These are phyloP conservation scores for Ectobius pallidus DNA, from an alignment of 2,888 invertebrate species.

Conservation along the genomic window DNA sequence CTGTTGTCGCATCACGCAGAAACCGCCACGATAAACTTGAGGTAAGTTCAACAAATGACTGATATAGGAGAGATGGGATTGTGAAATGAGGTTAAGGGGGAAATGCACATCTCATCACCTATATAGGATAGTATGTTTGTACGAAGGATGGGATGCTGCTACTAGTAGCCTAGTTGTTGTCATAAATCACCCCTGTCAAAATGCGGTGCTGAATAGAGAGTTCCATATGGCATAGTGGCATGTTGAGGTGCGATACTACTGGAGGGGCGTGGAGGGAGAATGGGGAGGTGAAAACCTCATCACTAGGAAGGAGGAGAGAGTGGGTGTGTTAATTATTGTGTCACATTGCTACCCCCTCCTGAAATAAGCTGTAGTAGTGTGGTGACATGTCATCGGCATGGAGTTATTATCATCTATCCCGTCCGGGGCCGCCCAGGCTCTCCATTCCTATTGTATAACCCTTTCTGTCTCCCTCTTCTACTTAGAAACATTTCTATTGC, in stretches of 20 bases:
- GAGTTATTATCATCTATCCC: neutral
- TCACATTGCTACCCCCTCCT: constrained; percentile 9
- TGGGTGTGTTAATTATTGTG: constrained; percentile 19
- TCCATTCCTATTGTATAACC: neutral
- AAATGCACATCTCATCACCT: constrained; percentile 10
- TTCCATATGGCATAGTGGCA: constrained; percentile 13
- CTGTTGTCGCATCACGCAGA: too few species aligned
- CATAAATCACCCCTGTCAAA: constrained; percentile 23
- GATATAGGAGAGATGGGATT: too few species aligned
- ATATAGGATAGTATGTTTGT: constrained; percentile 8
- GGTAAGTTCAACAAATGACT: constrained; percentile 7
- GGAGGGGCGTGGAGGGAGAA: neutral
- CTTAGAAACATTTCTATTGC: too few species aligned
- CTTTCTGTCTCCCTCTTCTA: neutral
- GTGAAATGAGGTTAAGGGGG: neutral
- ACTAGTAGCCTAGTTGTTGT: neutral
- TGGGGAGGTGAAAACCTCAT: neutral
- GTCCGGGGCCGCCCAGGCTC: constrained; percentile 6
- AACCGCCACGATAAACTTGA: neutral
- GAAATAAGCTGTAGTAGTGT: constrained; percentile 21
- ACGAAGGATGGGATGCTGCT: neutral
- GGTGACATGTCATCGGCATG: constrained; percentile 9
- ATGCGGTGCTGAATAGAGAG: constrained; percentile 20
- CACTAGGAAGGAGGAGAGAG: neutral
- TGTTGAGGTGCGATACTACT: constrained; percentile 9